phyloP scores from a whole-genome alignment of 1,140 invertebrate species.

The Bombus polaris region DNA sequence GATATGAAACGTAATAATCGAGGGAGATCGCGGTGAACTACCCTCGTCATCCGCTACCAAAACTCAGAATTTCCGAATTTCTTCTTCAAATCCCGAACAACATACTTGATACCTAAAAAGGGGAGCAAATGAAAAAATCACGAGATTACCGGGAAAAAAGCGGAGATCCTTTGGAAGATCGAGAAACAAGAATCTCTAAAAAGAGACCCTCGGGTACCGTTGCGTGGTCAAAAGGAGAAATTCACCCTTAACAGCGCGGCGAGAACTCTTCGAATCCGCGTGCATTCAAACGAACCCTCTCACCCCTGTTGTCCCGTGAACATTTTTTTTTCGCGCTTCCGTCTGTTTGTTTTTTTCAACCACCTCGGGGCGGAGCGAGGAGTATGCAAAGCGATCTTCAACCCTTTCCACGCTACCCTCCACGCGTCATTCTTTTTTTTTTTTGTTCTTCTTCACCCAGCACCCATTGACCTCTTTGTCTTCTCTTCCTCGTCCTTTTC shows the following conservation, averaged over 20 bases:
- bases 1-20: background rate
- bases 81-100: background rate
- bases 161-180: background rate
- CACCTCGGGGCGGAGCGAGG: conserved; percentile 48
- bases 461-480: conserved; percentile 46
- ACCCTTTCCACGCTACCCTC: conserved; percentile 74
- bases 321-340: conserved; percentile 77
- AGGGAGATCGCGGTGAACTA: too few species aligned
- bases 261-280: conserved; percentile 25
- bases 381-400: conserved; percentile 74
- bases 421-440: conserved; percentile 46
- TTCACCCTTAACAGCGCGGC: conserved; percentile 10
- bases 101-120: background rate
- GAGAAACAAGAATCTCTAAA: background rate
- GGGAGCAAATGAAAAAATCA: background rate
- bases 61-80: background rate
- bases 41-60: too few species aligned
- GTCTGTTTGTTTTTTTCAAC: conserved; percentile 75
- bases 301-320: conserved; percentile 23
- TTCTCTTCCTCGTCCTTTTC: conserved; percentile 42
- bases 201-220: background rate
- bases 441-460: conserved; percentile 40
- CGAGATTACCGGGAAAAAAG: background rate
- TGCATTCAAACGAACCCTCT: conserved; percentile 33
- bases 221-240: background rate